Conservation (phyloP, 2,113 vertebrate species). For the Indicator maculatus region DNA sequence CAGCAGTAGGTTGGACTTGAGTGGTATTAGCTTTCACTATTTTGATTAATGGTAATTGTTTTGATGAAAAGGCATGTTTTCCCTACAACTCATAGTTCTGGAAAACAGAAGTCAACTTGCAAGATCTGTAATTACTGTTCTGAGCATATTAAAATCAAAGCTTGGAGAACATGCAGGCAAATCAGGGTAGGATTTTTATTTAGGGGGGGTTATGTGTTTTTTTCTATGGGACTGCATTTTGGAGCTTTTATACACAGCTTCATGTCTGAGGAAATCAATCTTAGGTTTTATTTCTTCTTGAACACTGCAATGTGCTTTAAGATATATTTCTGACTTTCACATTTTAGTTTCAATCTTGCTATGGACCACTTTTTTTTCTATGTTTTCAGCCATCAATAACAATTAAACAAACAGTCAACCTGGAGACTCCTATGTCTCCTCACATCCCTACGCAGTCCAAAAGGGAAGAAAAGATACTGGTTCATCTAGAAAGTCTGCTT, state of each 20-base stretch:
- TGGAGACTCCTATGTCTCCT: background rate
- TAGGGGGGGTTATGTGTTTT: background rate
- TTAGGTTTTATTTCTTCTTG: constrained; percentile 74
- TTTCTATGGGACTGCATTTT: constrained; percentile 63
- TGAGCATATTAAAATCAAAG: constrained; percentile 74
- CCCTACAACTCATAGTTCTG: constrained; percentile 80
- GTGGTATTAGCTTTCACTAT: constrained; percentile 83
- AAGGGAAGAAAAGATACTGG: background rate
- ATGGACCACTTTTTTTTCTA: constrained; percentile 39
- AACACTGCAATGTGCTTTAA: constrained; percentile 69
- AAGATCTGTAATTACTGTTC: constrained; percentile 82
- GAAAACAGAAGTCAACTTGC: constrained; percentile 83
- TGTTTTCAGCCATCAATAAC: background rate
- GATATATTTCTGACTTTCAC: constrained; percentile 63
- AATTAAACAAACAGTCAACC: constrained; percentile 12
- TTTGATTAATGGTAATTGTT: constrained; percentile 92
- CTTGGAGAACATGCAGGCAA: constrained; percentile 65
- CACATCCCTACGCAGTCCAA: background rate
- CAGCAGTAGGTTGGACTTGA: constrained; percentile 86
- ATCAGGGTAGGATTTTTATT: constrained; percentile 64
- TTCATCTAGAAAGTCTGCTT: background rate
- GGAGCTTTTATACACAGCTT: constrained; percentile 62
- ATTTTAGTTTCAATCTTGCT: constrained; percentile 53
- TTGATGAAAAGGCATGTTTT: constrained; percentile 84
- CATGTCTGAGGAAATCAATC: constrained; percentile 77